Evolutionary conservation across 2,797 vertebrate species (phyloP).

Genomic region (Podarcis lilfordi): DNA sequence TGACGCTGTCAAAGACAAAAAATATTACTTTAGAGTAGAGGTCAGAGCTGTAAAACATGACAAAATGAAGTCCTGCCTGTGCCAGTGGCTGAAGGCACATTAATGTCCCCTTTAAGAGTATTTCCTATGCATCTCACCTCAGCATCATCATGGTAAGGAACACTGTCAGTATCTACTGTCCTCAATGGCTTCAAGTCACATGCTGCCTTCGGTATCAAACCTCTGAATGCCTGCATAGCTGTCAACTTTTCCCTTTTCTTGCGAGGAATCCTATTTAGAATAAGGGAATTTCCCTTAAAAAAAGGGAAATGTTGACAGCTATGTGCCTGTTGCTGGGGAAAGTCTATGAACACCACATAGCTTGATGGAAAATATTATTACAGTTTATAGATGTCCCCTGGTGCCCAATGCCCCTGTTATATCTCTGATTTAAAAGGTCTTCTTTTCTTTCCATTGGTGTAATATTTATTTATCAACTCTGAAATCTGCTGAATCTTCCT

Average conservation of each 20-base stretch:
- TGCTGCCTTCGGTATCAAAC: too few relatives aligned
- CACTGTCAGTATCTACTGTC: not conserved
- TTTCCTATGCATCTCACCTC: not conserved
- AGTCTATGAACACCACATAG: not conserved
- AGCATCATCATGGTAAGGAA: not conserved
- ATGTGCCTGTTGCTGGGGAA: too few relatives aligned
- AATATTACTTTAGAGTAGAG: not conserved
- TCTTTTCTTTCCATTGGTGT: conserved; percentile 1
- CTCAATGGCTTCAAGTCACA: too few relatives aligned
- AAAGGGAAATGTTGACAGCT: too few relatives aligned
- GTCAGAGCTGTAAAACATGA: not conserved
- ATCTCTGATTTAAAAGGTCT: conserved; percentile 13
- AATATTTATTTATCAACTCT: not conserved
- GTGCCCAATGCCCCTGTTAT: not conserved
- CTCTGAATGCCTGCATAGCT: too few relatives aligned
- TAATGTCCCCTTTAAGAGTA: not conserved
- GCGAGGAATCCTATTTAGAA: too few relatives aligned
- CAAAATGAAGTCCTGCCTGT: accelerated
- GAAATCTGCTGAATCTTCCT: conserved; percentile 28
- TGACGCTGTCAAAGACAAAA: conserved; percentile 32
- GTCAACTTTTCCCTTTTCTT: too few relatives aligned
- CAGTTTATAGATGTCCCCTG: not conserved
- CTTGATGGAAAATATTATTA: not conserved
- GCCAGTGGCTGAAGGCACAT: not conserved
- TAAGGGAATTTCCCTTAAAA: too few relatives aligned